phyloP scores from a whole-genome alignment of 2,113 vertebrate species.

The Scopus umbretta region DNA sequence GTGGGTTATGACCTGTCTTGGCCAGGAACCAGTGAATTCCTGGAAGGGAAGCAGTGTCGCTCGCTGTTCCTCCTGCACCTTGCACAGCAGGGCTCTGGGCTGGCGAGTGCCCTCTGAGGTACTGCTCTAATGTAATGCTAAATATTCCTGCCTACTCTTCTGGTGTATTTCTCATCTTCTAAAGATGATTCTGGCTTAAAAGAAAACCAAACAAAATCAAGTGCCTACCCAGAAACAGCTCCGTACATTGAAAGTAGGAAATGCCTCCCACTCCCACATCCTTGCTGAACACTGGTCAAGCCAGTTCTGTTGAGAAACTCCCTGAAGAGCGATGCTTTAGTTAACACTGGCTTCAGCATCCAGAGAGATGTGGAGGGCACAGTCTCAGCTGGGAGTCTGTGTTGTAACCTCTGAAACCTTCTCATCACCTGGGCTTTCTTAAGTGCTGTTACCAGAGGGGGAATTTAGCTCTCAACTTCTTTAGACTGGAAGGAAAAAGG shows the following conservation, averaged over 20 bases:
- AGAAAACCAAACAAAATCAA: background rate
- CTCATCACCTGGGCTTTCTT: background rate
- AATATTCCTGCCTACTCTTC: background rate
- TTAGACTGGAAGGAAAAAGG: background rate
- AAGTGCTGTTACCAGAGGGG: background rate
- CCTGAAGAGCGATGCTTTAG: background rate
- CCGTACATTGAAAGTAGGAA: background rate
- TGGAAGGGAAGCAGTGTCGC: background rate
- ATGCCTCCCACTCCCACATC: no score
- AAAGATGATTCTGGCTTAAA: background rate
- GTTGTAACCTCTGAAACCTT: background rate
- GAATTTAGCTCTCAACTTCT: background rate
- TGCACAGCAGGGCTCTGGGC: background rate
- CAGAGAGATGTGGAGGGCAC: background rate
- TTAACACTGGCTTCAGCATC: background rate
- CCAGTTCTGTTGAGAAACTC: background rate
- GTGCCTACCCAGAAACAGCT: background rate
- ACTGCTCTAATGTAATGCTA: background rate
- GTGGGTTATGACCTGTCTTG: background rate
- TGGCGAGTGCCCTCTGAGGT: rapidly evolving
- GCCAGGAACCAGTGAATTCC: background rate
- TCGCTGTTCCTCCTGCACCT: background rate
- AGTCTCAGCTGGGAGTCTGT: background rate
- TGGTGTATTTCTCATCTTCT: background rate
- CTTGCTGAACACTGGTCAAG: background rate